phyloP scores from a whole-genome alignment of 1,140 invertebrate genomes.

The Papilio polyxenes region DNA sequence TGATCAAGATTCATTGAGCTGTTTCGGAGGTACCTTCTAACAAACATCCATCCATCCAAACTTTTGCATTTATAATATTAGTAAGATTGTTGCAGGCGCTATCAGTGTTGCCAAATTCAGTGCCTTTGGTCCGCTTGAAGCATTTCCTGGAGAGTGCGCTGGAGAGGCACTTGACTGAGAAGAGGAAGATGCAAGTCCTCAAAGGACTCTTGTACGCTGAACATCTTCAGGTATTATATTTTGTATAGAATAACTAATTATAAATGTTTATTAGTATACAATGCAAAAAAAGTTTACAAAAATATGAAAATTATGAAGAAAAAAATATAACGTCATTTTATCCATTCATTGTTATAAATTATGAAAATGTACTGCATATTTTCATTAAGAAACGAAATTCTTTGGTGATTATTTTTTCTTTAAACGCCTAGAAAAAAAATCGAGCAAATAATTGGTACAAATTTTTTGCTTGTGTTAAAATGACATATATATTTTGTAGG shows the following conservation, averaged over 20 bases:
- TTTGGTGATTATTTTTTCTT: no score
- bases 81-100: constrained; percentile 81
- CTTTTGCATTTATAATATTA: no score
- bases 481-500: constrained; percentile 71
- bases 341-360: no score
- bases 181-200: constrained; percentile 87
- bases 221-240: constrained; percentile 83
- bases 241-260: background rate
- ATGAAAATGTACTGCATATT: no score
- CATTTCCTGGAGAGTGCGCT: constrained; percentile 90
- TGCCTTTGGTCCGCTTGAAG: constrained; percentile 87
- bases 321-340: background rate
- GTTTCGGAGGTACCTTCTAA: no score
- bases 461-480: no score
- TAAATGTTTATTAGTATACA: no score
- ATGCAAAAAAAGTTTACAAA: no score
- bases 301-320: background rate
- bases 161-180: constrained; percentile 86
- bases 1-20: background rate
- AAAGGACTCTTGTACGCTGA: constrained; percentile 92
- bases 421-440: no score
- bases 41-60: no score
- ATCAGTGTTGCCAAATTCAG: constrained; percentile 87
- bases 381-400: no score
- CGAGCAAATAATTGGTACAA: no score